Percentiles rank a stretch among this genome's conserved stretches.
phyloP scores from a whole-genome alignment of 35 echinoderm and acorn worm genomes.

The Lytechinus pictus region DNA sequence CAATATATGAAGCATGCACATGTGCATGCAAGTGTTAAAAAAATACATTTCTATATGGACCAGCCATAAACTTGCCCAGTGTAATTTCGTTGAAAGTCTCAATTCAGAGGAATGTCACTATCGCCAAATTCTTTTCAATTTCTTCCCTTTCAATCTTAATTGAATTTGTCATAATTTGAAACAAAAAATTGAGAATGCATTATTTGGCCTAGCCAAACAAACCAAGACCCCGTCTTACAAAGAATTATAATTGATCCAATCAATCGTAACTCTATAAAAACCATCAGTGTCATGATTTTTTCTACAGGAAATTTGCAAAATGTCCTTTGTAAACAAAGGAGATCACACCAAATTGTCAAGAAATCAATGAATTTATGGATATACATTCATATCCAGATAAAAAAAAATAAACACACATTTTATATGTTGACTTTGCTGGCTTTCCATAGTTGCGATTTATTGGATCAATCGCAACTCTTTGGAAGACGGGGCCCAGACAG shows the following conservation, averaged over 20 bases:
- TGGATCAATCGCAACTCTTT: too few species aligned
- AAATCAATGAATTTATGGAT: too few species aligned
- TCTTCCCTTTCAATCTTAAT: background rate
- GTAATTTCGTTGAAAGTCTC: background rate
- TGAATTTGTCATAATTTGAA: background rate
- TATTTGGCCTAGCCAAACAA: background rate
- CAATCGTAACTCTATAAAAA: background rate
- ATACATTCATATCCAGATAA: too few species aligned
- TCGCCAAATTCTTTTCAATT: background rate
- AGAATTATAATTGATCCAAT: too few species aligned
- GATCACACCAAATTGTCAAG: too few species aligned
- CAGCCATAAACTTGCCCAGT: background rate
- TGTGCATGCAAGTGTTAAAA: background rate
- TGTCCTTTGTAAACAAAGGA: too few species aligned
- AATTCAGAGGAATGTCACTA: background rate
- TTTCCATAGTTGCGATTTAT: too few species aligned
- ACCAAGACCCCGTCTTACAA: background rate
- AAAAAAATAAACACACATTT: too few species aligned
- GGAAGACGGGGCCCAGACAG: too few species aligned
- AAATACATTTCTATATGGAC: background rate
- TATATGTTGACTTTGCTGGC: too few species aligned
- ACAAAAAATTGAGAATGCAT: background rate
- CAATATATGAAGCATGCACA: background rate
- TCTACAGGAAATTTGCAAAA: too few species aligned
- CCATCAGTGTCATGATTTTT: background rate